Evolutionary conservation across 2,113 vertebrate species (phyloP), one percentile per base, ranked within the genome.

Genomic region (Nematolebias whitei): DNA sequence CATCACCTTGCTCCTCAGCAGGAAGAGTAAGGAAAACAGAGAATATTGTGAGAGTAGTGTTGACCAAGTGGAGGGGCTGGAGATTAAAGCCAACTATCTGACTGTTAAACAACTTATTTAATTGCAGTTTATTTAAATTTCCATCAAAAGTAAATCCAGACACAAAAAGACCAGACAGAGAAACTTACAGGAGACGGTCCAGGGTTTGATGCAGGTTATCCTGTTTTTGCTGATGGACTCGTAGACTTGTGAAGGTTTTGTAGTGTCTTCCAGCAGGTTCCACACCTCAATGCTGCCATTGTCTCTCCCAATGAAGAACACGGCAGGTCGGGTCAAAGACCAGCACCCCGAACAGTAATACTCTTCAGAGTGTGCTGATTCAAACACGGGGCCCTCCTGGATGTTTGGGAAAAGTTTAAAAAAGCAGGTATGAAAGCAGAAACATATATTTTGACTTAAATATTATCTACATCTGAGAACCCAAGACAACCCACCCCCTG

Each of bases 271-370:
- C 82, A 97, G 52, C 57, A 99, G 89, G 83, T 98, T 95, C 97
- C 97, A 99, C 65, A 95, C 90, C n/a, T 97, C 95, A 0, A 98
- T 74, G 45, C 87, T 94, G 44, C 97, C 96, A 8, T 98, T 90
- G 1, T 94, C 94, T 89, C 91, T 94, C 24, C 95, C 96, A 18
- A 96, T 87, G 74, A 96, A 97, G 85, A 99, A 93, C 44, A 99
- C 93, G 0, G 93, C 95, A 0, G 96, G 93, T 45, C 95, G 92
- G 7, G 95, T 92, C 63, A 88, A 87, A 48, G 97, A 99, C 97
- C 98, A 99, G 68, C 92, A 94, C n/a, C 94, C 96, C 0, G 41
- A 78, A 0, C 94, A 96, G 61, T 85, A 93, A 61, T 73, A 88
- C 82, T 90, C 89, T 50, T 86, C 63, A 13, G 91, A 90, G 72